phyloP scores from a whole-genome alignment of 2,113 vertebrate genomes.

The Neogale vison region DNA sequence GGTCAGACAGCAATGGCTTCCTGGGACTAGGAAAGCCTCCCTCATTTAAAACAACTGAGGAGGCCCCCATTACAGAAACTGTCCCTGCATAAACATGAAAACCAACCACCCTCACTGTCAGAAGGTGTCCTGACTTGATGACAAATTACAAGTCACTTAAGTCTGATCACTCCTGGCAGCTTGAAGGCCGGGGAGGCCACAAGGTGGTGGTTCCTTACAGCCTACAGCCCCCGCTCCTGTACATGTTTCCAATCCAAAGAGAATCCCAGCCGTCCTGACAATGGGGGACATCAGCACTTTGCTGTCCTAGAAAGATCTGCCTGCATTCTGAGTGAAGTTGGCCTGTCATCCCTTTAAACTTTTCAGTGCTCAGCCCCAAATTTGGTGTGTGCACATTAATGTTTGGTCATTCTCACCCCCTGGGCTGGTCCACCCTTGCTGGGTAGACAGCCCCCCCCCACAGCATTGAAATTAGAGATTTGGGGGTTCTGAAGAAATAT shows the following conservation, averaged over 20 bases:
- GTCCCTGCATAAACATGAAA: neutral
- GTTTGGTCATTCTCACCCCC: fast-evolving
- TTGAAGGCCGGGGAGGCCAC: neutral
- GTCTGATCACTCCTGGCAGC: too few relatives aligned
- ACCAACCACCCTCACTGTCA: too few relatives aligned
- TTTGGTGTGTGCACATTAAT: neutral
- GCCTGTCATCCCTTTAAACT: neutral
- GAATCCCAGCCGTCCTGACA: neutral
- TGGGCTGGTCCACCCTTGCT: neutral
- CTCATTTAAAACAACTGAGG: neutral
- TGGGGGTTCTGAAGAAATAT: neutral
- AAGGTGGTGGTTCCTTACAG: fast-evolving
- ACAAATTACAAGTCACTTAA: fast-evolving
- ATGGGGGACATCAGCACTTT: neutral
- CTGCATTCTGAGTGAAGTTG: neutral
- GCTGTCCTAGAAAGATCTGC: neutral
- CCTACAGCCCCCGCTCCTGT: neutral
- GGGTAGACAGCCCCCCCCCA: neutral
- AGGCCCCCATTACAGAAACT: fast-evolving
- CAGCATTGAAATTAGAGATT: neutral
- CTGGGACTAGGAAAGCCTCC: neutral
- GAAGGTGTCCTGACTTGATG: neutral
- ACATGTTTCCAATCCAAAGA: neutral
- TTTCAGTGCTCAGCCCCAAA: neutral
- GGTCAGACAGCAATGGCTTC: neutral